These are phyloP conservation scores for Thripadectes ignobilis DNA, from an alignment of 2,797 vertebrate genomes.

Conservation along the genomic window DNA sequence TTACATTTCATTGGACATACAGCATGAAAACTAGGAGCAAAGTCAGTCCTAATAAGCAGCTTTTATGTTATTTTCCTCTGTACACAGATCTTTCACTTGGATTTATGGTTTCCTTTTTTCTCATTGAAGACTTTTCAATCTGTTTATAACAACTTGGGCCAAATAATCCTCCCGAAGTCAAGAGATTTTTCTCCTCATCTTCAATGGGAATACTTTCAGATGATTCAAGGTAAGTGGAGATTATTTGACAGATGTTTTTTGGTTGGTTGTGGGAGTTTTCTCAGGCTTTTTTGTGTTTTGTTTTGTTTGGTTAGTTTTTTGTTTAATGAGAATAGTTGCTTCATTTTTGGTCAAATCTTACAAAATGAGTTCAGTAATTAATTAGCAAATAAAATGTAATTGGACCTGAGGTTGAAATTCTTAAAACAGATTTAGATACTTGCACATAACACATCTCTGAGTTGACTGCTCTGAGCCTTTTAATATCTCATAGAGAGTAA, in stretches of 20 bases:
- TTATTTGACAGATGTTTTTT: not conserved
- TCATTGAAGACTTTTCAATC: not conserved
- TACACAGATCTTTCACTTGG: not conserved
- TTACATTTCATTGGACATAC: constrained; percentile 33
- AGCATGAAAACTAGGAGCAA: constrained; percentile 10
- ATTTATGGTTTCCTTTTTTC: not conserved
- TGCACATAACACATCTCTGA: not conserved
- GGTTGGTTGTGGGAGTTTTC: not conserved
- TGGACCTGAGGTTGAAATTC: not conserved
- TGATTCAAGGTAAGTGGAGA: not conserved
- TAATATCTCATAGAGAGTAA: not conserved
- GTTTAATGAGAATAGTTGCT: not conserved
- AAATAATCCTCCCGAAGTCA: not conserved
- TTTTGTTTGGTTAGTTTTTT: not conserved
- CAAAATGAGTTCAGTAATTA: not conserved
- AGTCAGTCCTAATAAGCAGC: not conserved
- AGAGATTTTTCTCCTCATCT: not conserved
- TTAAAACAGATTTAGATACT: not conserved
- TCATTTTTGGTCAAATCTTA: not conserved
- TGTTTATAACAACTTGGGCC: not conserved
- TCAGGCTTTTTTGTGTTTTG: not conserved
- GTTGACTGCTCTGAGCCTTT: not conserved
- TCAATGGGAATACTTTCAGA: not conserved
- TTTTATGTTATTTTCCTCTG: constrained; percentile 9
- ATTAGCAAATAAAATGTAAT: not conserved